Percentiles rank a stretch among this genome's conserved stretches.
Evolutionary conservation across 1,140 invertebrate species (phyloP).

Genomic region (Ips typographus): DNA sequence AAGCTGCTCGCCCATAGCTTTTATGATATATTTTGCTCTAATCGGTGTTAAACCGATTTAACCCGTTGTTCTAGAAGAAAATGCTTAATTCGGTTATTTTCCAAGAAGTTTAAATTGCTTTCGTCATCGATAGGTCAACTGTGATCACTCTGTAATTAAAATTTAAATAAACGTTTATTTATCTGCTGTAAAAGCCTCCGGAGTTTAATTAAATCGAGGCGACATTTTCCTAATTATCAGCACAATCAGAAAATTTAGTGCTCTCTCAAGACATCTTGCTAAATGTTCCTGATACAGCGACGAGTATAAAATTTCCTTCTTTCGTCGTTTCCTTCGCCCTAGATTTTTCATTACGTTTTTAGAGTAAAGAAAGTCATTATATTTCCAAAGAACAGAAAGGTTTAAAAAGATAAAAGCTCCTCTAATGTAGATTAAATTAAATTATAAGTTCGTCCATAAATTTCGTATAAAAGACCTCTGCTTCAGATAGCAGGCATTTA

Average conservation of each 20-base stretch:
- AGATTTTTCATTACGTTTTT: constrained; percentile 25
- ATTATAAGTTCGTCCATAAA: constrained; percentile 30
- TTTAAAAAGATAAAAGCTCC: constrained; percentile 32
- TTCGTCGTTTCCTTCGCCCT: constrained; percentile 9
- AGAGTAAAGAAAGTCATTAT: constrained; percentile 15
- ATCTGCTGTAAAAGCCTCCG: background rate
- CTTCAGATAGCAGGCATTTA: constrained; percentile 16
- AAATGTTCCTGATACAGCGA: constrained; percentile 9
- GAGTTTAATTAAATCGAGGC: constrained; percentile 4
- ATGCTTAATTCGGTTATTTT: background rate
- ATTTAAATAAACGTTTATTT: background rate
- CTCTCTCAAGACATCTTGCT: constrained; percentile 3
- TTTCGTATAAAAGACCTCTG: constrained; percentile 18
- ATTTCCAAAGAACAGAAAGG: constrained; percentile 19
- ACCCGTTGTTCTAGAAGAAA: constrained; percentile 9
- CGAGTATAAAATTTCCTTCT: constrained; percentile 11
- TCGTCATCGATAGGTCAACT: background rate
- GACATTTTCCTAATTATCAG: constrained; percentile 6
- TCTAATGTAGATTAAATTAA: constrained; percentile 33
- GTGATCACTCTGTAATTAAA: no score
- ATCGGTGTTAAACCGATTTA: constrained; percentile 29
- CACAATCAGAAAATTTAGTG: constrained; percentile 5
- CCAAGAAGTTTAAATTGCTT: background rate
- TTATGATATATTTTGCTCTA: constrained; percentile 30
- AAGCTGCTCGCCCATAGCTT: constrained; percentile 24